Base-by-base conservation (phyloP, 2,113 vertebrate genomes). In the Gymnorhina tibicen region DNA sequence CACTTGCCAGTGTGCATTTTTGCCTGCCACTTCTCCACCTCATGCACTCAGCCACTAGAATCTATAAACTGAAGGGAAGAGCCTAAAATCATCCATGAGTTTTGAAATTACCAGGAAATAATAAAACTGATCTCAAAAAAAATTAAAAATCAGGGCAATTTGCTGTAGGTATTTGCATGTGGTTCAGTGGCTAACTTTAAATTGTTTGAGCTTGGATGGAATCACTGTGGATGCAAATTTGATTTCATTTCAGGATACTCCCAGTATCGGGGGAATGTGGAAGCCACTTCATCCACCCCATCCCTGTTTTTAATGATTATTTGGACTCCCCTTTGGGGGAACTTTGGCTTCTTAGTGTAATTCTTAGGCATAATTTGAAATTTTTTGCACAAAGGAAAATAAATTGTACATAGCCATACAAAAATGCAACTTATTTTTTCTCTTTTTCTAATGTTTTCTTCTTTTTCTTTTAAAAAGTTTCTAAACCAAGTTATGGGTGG, bases 351-450 rank as follows among this genome's bases (percentile, higher is more conserved):
- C 37, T 26, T 9, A 3, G 5, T 21, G 12, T 59, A 47, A 78
- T 33, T 41, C 9, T 27, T 52, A 28, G 35, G 16, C 9, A 39
- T 2, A 37, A 37, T 62, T 56, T 67, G 15, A 46, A 70, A 23
- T 5, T 6, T 80, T 72, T 50, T 55, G 16, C 11, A 9, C 4
- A 3, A n/a, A 78, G 15, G 44, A 58, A 19, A 55, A 49, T 24
- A 68, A 49, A 2, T 3, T 70, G 24, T 56, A 27, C 23, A 52
- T 19, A 13, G 55, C 23, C 59, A 49, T 46, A 37, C 10, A 77
- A 44, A 49, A 14, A 37, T 19, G 1, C 10, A 46, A 11, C 3
- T 0, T 55, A n/a, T 27, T 8, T 11, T 37, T 42, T 11, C 7
- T 2, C 26, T 39, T 76, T 75, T n/a, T 10, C 19, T 74, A 11